Evolutionary conservation across 1,140 invertebrate genomes (phyloP), one percentile per base, ranked within the genome.

Genomic region (Zelostemma sp.): DNA sequence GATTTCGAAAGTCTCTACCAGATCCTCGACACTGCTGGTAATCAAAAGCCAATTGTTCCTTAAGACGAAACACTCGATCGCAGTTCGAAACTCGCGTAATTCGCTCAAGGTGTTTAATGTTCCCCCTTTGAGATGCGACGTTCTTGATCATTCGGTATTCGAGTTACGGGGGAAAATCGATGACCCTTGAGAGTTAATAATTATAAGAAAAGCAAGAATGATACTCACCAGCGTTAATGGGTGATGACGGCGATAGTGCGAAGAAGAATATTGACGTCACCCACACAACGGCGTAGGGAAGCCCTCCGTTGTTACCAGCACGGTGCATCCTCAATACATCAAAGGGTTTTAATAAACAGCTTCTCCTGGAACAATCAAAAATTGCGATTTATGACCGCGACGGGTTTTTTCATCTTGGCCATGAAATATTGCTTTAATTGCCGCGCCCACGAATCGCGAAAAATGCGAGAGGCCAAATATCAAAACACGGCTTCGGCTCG

Each of bases 271-370:
- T 61, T 54, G 65, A 68, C 63, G 63, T 63, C 63, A 68, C 60
- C 67, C 66, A 73, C 67, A 68, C 70, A 73, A 68, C 62, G 67
- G 67, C 64, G 68, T 28, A 71, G 68, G 63, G 45, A 64, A 68
- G 61, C 68, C 68, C 72, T 63, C 72, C 72, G 68, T 74, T 74
- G 64, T 64, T 71, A 58, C 63, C 58, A 68, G 50, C 68, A 61
- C 72, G 64, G 56, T 59, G 64, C 72, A 71, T 74, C 72, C 64
- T 74, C 72, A 74, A 70, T 63, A 65, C 72, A 74, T 74, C 68
- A 70, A 74, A 68, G 61, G 61, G 54, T 68, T 74, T 74, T 73
- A 71, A 73, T 74, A 71, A 69, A 63, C 69, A 68, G 68, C 69
- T 69, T 72, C 65, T 65, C 53, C 68, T 71, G 64, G 31, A 73